Evolutionary conservation across 2,797 vertebrate species (phyloP).

Genomic region (Xenops minutus): DNA sequence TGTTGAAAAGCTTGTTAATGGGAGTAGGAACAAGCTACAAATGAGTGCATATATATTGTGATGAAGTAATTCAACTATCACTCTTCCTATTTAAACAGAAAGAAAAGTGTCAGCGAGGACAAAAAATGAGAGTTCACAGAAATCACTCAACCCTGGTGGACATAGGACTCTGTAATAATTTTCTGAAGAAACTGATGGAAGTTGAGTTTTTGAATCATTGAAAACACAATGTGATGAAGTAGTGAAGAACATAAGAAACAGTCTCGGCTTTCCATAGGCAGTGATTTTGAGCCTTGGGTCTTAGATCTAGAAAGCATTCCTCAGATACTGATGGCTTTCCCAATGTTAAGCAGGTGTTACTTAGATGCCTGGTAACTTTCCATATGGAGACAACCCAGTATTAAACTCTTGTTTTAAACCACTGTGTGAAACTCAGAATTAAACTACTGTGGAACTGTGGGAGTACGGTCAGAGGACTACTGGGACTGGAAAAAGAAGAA

Average conservation of each 20-base stretch:
- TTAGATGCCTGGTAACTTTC: background rate
- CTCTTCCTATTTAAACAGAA: conserved; percentile 23
- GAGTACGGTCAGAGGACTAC: too few relatives aligned
- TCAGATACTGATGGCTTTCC: background rate
- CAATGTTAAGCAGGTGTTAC: background rate
- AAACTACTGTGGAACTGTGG: background rate
- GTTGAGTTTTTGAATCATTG: background rate
- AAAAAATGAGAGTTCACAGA: background rate
- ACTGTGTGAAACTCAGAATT: background rate
- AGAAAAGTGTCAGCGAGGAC: background rate
- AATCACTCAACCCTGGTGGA: background rate
- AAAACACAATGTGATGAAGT: background rate
- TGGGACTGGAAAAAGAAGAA: too few relatives aligned
- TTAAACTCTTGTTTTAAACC: background rate
- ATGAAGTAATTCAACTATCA: conserved; percentile 25
- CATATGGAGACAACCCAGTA: background rate
- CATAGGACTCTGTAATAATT: background rate
- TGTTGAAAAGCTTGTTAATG: conserved; percentile 43
- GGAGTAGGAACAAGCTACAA: conserved; percentile 45
- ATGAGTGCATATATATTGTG: conserved; percentile 16
- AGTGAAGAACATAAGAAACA: background rate
- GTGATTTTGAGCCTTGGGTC: background rate
- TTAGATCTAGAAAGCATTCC: background rate
- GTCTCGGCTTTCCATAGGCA: background rate
- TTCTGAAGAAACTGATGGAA: background rate